These are phyloP conservation scores for Drosophila demipolita DNA, from an alignment of 2,888 invertebrate genomes.

Conservation along the genomic window DNA sequence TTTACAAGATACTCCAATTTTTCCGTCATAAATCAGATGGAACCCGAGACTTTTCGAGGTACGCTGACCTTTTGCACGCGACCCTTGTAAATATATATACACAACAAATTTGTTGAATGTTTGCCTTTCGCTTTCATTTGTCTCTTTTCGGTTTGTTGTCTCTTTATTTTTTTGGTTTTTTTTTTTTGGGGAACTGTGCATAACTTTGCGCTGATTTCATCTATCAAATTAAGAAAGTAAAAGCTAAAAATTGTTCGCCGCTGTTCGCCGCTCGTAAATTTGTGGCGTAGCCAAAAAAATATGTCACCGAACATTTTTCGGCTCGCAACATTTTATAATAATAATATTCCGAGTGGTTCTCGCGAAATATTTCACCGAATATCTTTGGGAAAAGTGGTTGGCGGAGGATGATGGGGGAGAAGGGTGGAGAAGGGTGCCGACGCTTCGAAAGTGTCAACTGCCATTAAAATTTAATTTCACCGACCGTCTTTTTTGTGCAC, in stretches of 20 bases:
- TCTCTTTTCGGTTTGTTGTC: background rate
- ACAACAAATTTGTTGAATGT: constrained; percentile 55
- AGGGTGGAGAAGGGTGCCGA: background rate
- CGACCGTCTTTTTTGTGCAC: constrained; percentile 41
- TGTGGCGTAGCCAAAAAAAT: constrained; percentile 51
- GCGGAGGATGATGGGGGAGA: background rate
- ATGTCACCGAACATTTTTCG: constrained; percentile 23
- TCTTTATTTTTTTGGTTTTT: background rate
- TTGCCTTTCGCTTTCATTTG: constrained; percentile 4
- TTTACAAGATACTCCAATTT: constrained; percentile 70
- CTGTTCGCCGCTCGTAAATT: constrained; percentile 61
- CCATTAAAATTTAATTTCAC: constrained; percentile 64
- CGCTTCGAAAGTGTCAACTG: constrained; percentile 62
- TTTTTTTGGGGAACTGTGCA: constrained; percentile 40
- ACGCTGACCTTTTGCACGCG: constrained; percentile 52
- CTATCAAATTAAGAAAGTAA: constrained; percentile 78
- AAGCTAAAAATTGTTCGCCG: constrained; percentile 52
- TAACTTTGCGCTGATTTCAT: constrained; percentile 75
- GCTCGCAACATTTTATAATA: constrained; percentile 31
- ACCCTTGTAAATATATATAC: constrained; percentile 40
- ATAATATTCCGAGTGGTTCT: constrained; percentile 25
- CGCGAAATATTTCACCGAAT: constrained; percentile 18
- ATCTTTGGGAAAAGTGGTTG: background rate
- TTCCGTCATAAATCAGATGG: constrained; percentile 62
- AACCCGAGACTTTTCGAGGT: constrained; percentile 34